Conservation (phyloP, 2,797 vertebrate species). For the Etheostoma perlongum region DNA sequence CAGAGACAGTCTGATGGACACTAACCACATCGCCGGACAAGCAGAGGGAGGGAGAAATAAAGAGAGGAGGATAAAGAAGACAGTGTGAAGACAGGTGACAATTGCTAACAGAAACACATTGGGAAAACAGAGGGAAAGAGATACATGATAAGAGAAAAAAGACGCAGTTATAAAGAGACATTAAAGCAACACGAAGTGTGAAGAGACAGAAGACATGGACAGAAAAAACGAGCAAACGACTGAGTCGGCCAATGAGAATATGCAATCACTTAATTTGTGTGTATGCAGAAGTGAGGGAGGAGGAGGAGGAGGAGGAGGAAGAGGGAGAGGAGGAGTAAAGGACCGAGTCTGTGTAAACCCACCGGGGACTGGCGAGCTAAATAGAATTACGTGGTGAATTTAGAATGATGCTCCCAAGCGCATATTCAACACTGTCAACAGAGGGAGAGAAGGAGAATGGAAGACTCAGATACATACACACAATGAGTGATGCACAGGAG, state of each 20-base stretch:
- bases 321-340: conserved; percentile 5
- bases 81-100: conserved; percentile 27
- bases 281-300: conserved; percentile 28
- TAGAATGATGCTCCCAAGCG: conserved; percentile 71
- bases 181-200: conserved; percentile 35
- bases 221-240: not conserved
- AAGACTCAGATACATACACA: conserved; percentile 52
- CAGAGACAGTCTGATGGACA: conserved; percentile 77
- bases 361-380: conserved; percentile 71
- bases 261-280: conserved; percentile 60
- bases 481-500: conserved; percentile 38
- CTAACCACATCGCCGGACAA: conserved; percentile 73
- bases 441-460: conserved; percentile 46
- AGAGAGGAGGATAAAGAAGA: conserved; percentile 19
- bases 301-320: not conserved
- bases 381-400: conserved; percentile 92
- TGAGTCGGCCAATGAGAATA: conserved; percentile 20
- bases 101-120: conserved; percentile 33
- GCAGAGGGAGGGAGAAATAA: conserved; percentile 5
- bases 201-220: conserved; percentile 29
- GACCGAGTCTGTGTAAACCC: conserved; percentile 64
- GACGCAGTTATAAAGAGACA: conserved; percentile 3
- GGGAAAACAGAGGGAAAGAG: conserved; percentile 6
- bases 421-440: conserved; percentile 78
- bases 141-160: not conserved